Base-by-base conservation (phyloP, 2,888 invertebrate species). In the Euplagia quadripunctaria region DNA sequence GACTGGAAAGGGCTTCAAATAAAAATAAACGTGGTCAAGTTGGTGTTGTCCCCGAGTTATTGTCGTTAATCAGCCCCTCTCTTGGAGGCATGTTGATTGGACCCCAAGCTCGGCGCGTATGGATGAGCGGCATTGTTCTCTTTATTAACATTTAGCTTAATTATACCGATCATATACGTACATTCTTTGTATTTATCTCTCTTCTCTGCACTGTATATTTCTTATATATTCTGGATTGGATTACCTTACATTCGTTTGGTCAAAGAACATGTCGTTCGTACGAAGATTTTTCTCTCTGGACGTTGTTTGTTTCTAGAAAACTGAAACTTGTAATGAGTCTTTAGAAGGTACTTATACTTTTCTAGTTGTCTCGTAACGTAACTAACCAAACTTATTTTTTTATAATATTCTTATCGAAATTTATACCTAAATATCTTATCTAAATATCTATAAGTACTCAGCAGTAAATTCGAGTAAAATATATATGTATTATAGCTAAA, bases 1-100 rank as follows among this genome's bases (percentile, higher is more conserved):
- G 94, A 92, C 92, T 94, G 93, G 94, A 93, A 94, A 94, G 94
- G 94, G 93, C 91, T 92, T 90, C 90, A 93, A 94, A 94, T 94
- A 94, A 95, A 94, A 95, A 94, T 91, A 94, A 94, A 92, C 88
- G 90, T 92, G 92, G 88, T 87, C 92, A 92, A 94, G 93, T 91
- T 93, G 91, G 94, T 94, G 94, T 94, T 91, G 93, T 92, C 90
- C 81, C 89, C 89, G 92, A 94, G 94, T 94, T 95, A 96, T 95
- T 95, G 95, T 94, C 93, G 93, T 94, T 94, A 93, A 94, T 94
- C 94, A 94, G 92, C 85, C 87, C 87, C 90, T 89, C 91, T 90
- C 82, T 85, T 82, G 87, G 88, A 90, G 93, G 94, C 91, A 91
- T 88, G 91, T 92, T 93, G 93, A 94, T 94, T 94, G 93, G 90